Base-by-base conservation (phyloP, 2,797 vertebrate genomes). In the Galaxias olidus region DNA sequence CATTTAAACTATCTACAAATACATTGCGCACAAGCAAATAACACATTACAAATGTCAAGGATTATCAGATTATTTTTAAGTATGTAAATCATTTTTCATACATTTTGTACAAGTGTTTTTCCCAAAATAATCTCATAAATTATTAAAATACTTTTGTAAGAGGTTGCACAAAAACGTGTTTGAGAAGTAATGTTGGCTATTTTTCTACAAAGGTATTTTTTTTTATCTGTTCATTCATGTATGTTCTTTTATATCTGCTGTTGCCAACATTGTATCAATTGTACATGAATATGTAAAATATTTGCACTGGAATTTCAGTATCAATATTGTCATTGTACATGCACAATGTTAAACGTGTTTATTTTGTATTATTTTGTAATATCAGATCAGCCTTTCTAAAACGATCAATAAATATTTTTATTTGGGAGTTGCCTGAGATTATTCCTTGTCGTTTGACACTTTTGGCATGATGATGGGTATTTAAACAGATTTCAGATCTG, bases 391-490 rank as follows among this genome's bases (percentile, higher is more conserved):
- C 71, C 62, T 87, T 90, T 88, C 65, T 85, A 78, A 59, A 47
- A 77, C 75, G 79, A 82, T 70, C 61, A 90, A 90, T 91, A 90
- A 92, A 91, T 85, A 88, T 83, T 87, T 88, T 79, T 83, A 84
- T 59, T 10, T 30, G 30, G 2, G 30, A 30, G 30, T 30, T 30
- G 6, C 30, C 30, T 30, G 30, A n/a, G n/a, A n/a, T 30, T 3
- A 30, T 3, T 30, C 30, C 30, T 30, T 30, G 3, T 30, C 30
- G 3, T 30, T 30, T 30, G 30, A 30, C 2, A 30, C 30, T 3
- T 6, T 3, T 6, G 6, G 30, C 30, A 30, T 30, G n/a, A n/a
- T n/a, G n/a, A n/a, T n/a, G n/a, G 46, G 10, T 48, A 48, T 48
- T 48, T 48, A 48, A 48, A 48, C n/a, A 48, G n/a, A n/a, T n/a